phyloP scores from a whole-genome alignment of 2,888 invertebrate species.

The Campoplex capitator region DNA sequence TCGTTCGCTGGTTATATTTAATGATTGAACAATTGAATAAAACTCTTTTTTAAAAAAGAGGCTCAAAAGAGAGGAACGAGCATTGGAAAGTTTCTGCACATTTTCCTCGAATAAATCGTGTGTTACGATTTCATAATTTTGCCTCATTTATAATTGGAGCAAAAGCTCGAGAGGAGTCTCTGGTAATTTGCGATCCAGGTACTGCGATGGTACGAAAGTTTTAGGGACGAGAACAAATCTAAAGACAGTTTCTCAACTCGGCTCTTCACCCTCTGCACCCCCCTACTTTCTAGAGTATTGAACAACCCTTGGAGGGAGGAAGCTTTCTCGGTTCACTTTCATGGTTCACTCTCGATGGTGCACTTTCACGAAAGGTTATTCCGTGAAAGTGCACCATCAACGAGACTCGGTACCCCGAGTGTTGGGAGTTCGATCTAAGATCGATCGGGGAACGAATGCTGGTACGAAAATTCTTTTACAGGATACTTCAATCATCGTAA shows the following conservation, averaged over 20 bases:
- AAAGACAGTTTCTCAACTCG: not conserved
- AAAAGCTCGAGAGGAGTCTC: conserved; percentile 26
- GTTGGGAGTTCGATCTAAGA: not conserved
- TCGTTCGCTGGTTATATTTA: not conserved
- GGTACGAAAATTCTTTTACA: not conserved
- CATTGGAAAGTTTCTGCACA: not conserved
- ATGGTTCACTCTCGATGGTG: conserved; percentile 23
- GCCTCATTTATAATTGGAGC: conserved; percentile 56
- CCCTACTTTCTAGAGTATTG: not conserved
- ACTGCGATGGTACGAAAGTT: conserved; percentile 66
- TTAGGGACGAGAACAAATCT: conserved; percentile 45
- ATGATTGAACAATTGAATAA: not conserved
- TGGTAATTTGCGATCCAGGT: conserved; percentile 66
- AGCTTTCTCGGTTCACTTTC: not conserved
- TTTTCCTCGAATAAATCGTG: not conserved
- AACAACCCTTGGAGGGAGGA: not conserved
- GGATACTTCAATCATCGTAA: conserved; percentile 13
- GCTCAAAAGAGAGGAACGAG: not conserved
- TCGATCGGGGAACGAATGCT: conserved; percentile 4
- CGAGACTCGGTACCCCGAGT: not conserved
- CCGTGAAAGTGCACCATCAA: conserved; percentile 31
- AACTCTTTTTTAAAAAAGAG: not conserved
- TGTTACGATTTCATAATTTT: conserved; percentile 50
- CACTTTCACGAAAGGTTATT: not conserved
- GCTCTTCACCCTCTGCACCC: not conserved